Conservation (phyloP, 1,140 invertebrate genomes). For the Choristoneura fumiferana region DNA sequence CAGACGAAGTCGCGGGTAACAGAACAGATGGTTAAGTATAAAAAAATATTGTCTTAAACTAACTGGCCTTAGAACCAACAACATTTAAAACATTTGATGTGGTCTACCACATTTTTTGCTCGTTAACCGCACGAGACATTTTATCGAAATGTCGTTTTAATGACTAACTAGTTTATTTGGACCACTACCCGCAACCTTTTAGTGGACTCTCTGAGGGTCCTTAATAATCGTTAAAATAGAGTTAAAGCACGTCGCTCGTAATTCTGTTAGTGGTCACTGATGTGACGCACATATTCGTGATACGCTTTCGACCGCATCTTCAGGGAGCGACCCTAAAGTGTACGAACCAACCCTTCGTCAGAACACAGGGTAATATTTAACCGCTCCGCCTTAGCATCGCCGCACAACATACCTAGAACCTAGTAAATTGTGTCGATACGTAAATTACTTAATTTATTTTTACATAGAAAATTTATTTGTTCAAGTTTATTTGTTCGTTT, state of each 20-base stretch:
- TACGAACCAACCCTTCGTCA: slow-evolving; percentile 52
- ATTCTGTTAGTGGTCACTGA: slow-evolving; percentile 44
- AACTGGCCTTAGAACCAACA: no score
- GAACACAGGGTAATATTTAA: slow-evolving; percentile 47
- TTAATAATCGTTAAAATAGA: slow-evolving; percentile 50
- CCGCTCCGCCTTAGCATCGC: slow-evolving; percentile 22
- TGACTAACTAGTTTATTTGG: background rate
- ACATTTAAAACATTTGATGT: no score
- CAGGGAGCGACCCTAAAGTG: slow-evolving; percentile 45
- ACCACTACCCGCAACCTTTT: slow-evolving; percentile 4
- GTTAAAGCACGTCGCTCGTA: slow-evolving; percentile 46
- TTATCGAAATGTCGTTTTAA: no score
- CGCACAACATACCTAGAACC: background rate
- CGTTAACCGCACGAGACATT: no score
- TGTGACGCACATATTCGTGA: slow-evolving; percentile 49
- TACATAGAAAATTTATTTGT: no score
- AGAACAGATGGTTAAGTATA: no score
- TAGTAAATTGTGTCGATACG: no score
- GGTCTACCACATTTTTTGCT: no score
- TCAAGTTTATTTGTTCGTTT: no score
- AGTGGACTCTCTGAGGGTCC: slow-evolving; percentile 1
- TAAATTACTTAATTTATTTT: no score
- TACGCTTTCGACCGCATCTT: slow-evolving; percentile 41
- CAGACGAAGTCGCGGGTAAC: no score
- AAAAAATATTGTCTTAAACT: no score